These are phyloP conservation scores for Zosterops japonicus DNA, from an alignment of 2,113 vertebrate genomes.

Conservation along the genomic window DNA sequence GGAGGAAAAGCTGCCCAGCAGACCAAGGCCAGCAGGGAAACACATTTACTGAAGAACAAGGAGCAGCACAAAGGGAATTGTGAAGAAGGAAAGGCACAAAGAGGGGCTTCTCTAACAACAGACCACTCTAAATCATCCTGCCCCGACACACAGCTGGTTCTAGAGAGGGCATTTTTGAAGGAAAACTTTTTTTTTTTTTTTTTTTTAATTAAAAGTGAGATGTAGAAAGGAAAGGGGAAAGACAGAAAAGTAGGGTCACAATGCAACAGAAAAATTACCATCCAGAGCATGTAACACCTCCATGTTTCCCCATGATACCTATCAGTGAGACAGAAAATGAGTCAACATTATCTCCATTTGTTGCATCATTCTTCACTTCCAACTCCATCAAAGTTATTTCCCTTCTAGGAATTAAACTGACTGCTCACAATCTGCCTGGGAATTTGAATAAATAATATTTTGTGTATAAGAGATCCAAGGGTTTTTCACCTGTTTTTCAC, in stretches of 20 bases:
- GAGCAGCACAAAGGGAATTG: background rate
- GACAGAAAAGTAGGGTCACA: background rate
- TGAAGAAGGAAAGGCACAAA: background rate
- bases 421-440: background rate
- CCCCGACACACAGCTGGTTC: background rate
- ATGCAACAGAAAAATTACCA: background rate
- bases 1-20: background rate
- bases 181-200: background rate
- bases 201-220: background rate
- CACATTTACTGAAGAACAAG: background rate
- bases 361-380: slow-evolving; percentile 34
- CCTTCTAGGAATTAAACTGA: slow-evolving; percentile 44
- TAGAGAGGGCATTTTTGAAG: background rate
- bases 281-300: background rate
- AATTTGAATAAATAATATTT: background rate
- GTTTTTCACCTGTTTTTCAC: background rate
- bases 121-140: background rate
- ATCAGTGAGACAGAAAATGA: background rate
- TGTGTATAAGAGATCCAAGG: background rate
- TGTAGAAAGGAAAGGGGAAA: background rate
- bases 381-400: background rate
- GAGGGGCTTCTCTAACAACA: background rate
- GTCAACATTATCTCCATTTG: background rate
- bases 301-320: background rate
- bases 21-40: background rate